A percentile compares a stretch with the other conserved stretches of the same genome.
Conservation (phyloP, 1,140 invertebrate genomes). For the Heliothis virescens region DNA sequence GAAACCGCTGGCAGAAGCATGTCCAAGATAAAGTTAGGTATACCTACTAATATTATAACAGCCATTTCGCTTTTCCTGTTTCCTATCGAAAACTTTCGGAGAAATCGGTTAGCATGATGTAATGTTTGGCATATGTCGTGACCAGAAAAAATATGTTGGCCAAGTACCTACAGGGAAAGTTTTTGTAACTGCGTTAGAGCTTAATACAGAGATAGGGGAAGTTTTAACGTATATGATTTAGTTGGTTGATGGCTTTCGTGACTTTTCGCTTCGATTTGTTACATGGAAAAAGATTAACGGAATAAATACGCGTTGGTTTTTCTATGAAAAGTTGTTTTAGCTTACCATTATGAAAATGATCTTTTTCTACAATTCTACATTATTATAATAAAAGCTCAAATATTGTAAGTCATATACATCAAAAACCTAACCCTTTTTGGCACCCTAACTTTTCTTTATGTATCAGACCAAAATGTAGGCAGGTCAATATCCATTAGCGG, state of each 20-base stretch:
- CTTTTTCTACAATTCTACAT: no score
- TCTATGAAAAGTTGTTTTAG: no score
- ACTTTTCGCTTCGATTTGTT: background rate
- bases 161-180: conserved; percentile 32
- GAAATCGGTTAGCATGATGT: conserved; percentile 15
- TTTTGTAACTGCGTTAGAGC: conserved; percentile 10
- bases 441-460: no score
- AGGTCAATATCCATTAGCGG: no score
- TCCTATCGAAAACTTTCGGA: conserved; percentile 14
- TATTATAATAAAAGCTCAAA: no score
- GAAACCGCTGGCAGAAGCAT: no score
- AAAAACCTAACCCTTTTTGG: no score
- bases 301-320: no score
- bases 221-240: conserved; percentile 31
- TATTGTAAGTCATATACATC: no score
- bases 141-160: conserved; percentile 37
- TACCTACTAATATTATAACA: background rate
- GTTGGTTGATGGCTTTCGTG: background rate
- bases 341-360: no score
- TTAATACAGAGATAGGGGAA: conserved; percentile 30
- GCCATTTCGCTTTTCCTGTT: conserved; percentile 23
- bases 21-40: background rate
- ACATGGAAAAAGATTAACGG: no score
- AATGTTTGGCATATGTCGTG: conserved; percentile 44
- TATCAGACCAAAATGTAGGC: no score